Conservation (phyloP, 2,797 vertebrate genomes). For the Melanotaenia boesemani region DNA sequence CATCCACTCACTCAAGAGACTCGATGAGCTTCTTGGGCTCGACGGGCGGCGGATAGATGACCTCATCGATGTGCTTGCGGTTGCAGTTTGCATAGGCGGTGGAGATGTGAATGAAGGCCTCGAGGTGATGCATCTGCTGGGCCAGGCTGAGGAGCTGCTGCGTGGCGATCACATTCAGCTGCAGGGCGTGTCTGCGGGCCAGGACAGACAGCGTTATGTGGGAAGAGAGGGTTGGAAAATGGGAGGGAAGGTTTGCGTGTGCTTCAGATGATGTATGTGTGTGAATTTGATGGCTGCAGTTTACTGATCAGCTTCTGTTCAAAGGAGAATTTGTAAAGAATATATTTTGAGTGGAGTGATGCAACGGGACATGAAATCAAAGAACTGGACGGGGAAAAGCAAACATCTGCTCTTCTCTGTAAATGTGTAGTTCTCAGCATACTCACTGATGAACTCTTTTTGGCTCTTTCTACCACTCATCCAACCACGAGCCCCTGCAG, state of each 20-base stretch:
- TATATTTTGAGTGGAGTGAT: constrained; percentile 5
- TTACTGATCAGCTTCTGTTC: constrained; percentile 13
- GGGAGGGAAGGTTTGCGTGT: background rate
- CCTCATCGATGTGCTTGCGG: constrained; percentile 92
- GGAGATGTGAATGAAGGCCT: constrained; percentile 95
- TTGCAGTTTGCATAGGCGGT: constrained; percentile 96
- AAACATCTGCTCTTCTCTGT: constrained; percentile 35
- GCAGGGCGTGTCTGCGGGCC: constrained; percentile 87
- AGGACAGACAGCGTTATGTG: constrained; percentile 12
- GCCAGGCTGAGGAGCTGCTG: constrained; percentile 92
- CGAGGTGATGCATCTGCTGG: constrained; percentile 90
- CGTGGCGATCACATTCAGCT: constrained; percentile 92
- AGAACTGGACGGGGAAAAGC: background rate
- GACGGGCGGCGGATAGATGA: constrained; percentile 92
- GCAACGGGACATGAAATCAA: constrained; percentile 1
- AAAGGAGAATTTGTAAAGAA: constrained; percentile 26
- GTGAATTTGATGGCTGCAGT: background rate
- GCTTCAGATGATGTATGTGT: background rate
- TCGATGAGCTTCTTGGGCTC: constrained; percentile 94
- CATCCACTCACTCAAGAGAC: constrained; percentile 90
- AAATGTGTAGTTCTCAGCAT: constrained; percentile 30
- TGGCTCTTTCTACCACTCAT: constrained; percentile 5
- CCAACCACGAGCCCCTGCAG: background rate
- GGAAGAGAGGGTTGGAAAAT: background rate
- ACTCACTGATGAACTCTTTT: constrained; percentile 6